phyloP scores from a whole-genome alignment of 2,797 vertebrate species.

The Tamandua tetradactyla region DNA sequence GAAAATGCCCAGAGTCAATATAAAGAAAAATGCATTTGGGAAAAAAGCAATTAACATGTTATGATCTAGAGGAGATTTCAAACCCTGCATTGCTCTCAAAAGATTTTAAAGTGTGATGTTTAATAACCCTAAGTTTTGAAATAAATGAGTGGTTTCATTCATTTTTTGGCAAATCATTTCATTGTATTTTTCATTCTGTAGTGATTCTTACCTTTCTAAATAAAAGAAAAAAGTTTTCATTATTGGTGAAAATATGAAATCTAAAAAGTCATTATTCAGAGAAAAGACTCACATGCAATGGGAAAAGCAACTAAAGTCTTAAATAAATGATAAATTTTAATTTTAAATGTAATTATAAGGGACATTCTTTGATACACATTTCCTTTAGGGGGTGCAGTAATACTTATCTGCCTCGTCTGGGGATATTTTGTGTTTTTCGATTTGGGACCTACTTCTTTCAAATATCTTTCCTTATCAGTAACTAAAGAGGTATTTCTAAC shows the following conservation, averaged over 20 bases:
- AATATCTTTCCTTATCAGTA: background rate
- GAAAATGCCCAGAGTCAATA: constrained; percentile 56
- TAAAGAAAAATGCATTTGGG: constrained; percentile 57
- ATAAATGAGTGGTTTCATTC: constrained; percentile 19
- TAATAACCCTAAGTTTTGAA: constrained; percentile 42
- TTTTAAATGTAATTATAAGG: background rate
- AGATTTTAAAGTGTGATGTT: constrained; percentile 43
- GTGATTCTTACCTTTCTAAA: constrained; percentile 34
- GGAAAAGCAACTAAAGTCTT: constrained; percentile 8
- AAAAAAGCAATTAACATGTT: constrained; percentile 52
- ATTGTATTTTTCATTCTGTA: constrained; percentile 4
- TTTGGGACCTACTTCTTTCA: background rate
- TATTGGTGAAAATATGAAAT: constrained; percentile 23
- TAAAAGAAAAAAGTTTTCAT: constrained; percentile 11
- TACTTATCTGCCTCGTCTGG: background rate
- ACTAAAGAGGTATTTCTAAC: background rate
- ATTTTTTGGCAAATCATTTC: constrained; percentile 45
- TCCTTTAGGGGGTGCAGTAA: background rate
- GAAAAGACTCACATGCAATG: background rate
- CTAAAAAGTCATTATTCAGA: constrained; percentile 20
- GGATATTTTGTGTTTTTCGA: constrained; percentile 9
- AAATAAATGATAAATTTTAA: background rate
- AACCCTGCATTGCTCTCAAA: constrained; percentile 51
- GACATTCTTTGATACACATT: background rate
- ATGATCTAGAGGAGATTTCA: constrained; percentile 58